A percentile compares a stretch with the other conserved stretches of the same genome.
phyloP scores from a whole-genome alignment of 30 jellyfish, hydroid and myxozoan species.

The Aurelia aurita region DNA sequence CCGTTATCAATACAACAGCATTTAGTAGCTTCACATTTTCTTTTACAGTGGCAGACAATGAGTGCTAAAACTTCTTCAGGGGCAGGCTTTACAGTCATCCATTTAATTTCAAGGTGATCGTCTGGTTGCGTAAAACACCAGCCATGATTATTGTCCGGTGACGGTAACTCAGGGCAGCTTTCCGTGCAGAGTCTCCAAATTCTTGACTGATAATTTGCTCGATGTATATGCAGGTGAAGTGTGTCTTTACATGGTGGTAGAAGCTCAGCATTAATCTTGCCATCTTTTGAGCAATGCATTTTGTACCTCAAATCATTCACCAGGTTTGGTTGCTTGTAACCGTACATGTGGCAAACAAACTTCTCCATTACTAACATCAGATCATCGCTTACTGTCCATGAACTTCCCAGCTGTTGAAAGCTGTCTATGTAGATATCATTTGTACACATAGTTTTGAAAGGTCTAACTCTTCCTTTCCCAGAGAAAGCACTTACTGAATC shows the following conservation, averaged over 20 bases:
- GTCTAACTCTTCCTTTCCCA: conserved; percentile 54
- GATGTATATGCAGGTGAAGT: conserved; percentile 53
- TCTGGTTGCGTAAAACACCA: conserved; percentile 36
- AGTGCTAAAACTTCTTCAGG: conserved; percentile 51
- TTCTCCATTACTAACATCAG: conserved; percentile 23
- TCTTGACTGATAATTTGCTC: conserved; percentile 55
- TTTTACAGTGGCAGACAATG: conserved; percentile 34
- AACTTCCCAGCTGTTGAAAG: conserved; percentile 44
- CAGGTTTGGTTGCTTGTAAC: conserved; percentile 59
- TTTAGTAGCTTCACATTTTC: conserved; percentile 30
- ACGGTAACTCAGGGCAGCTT: conserved; percentile 15
- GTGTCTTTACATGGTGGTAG: conserved; percentile 60
- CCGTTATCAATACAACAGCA: conserved; percentile 46
- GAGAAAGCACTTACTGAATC: conserved; percentile 44
- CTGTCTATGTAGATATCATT: conserved; percentile 5
- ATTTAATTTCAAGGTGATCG: conserved; percentile 16
- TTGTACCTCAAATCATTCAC: conserved; percentile 67
- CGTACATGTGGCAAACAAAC: conserved; percentile 59
- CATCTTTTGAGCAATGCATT: conserved; percentile 61
- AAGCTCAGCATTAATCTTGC: conserved; percentile 27
- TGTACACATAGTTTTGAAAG: conserved; percentile 15
- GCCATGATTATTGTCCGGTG: conserved; percentile 34
- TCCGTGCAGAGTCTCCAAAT: conserved; percentile 59
- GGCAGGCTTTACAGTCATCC: conserved; percentile 68
- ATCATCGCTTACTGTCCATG: conserved; percentile 15